phyloP scores from a whole-genome alignment of 2,888 invertebrate genomes.

The Crocallis elinguaria region DNA sequence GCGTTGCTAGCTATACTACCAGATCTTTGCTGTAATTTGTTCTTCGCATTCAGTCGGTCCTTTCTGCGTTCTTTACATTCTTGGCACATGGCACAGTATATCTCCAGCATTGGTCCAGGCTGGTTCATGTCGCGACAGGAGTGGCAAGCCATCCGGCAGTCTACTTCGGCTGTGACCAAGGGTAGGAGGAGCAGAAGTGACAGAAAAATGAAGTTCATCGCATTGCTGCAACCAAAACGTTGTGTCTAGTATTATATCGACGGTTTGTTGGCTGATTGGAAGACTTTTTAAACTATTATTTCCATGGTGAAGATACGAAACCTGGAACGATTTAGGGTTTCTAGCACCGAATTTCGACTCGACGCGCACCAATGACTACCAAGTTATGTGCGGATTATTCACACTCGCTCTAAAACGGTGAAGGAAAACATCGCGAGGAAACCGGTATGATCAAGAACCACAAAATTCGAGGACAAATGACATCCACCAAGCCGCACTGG shows the following conservation, averaged over 20 bases:
- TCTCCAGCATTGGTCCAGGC: slow-evolving; percentile 52
- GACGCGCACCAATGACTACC: too few relatives aligned
- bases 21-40: neutral
- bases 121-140: slow-evolving; percentile 51
- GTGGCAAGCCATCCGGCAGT: slow-evolving; percentile 62
- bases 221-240: slow-evolving; percentile 31
- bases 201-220: slow-evolving; percentile 29
- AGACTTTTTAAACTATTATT: neutral
- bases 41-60: slow-evolving; percentile 37
- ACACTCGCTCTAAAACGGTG: too few relatives aligned
- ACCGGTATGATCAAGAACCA: too few relatives aligned
- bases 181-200: slow-evolving; percentile 40
- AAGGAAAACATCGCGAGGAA: too few relatives aligned
- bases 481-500: too few relatives aligned
- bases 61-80: slow-evolving; percentile 61
- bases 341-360: too few relatives aligned
- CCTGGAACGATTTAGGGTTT: too few relatives aligned
- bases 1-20: too few relatives aligned
- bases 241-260: neutral
- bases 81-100: slow-evolving; percentile 72
- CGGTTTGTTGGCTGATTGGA: neutral
- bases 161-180: slow-evolving; percentile 43
- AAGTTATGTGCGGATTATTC: too few relatives aligned
- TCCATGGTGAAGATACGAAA: too few relatives aligned
- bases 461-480: too few relatives aligned